Percentiles rank a stretch among this genome's conserved stretches.
phyloP scores from a whole-genome alignment of 2,113 vertebrate genomes.

The Ariopsis seemanni region DNA sequence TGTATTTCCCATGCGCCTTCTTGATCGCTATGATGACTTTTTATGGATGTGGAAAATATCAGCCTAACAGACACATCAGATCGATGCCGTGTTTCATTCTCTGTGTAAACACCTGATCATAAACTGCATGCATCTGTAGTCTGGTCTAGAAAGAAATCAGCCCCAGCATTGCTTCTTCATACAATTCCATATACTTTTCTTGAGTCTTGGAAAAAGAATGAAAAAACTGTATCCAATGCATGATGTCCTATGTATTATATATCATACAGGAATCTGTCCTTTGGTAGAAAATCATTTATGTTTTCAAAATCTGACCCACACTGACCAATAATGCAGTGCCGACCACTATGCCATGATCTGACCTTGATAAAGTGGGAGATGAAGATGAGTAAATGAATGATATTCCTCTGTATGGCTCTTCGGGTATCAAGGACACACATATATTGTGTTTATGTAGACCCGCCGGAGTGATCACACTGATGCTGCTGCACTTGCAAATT shows the following conservation, averaged over 20 bases:
- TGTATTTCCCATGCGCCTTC: no score
- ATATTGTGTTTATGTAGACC: not conserved
- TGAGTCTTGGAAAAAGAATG: not conserved
- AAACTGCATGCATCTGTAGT: not conserved
- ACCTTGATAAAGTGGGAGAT: not conserved
- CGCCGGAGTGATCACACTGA: not conserved
- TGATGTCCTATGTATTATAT: not conserved
- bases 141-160: not conserved
- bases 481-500: not conserved
- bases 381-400: not conserved
- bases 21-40: not conserved
- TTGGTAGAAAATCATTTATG: no score
- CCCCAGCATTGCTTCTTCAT: not conserved
- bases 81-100: not conserved
- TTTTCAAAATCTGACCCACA: not conserved
- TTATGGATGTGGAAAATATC: not conserved
- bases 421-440: not conserved
- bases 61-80: not conserved
- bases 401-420: not conserved
- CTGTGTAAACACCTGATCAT: not conserved
- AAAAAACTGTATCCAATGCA: not conserved
- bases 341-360: not conserved
- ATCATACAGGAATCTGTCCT: not conserved
- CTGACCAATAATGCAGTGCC: not conserved
- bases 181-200: not conserved